These are phyloP conservation scores for Myanophis thanlyinensis DNA, from an alignment of 2,113 vertebrate genomes.

Conservation along the genomic window DNA sequence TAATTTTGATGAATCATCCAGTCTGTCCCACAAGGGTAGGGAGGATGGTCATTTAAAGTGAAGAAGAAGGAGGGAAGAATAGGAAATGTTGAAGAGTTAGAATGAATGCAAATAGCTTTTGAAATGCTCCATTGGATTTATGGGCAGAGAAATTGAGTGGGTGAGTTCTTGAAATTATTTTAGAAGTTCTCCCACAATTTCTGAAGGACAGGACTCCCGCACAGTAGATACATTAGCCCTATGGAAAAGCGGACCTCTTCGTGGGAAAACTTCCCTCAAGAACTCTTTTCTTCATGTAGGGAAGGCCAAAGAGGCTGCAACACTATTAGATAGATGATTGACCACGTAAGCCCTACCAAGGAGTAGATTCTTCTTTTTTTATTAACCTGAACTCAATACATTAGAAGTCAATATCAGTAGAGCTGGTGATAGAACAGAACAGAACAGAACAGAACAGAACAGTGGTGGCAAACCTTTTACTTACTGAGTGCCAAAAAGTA, in stretches of 20 bases:
- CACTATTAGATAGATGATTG: neutral
- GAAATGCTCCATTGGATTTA: neutral
- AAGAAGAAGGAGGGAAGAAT: neutral
- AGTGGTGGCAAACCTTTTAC: no score
- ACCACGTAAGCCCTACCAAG: neutral
- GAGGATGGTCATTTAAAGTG: neutral
- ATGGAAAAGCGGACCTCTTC: neutral
- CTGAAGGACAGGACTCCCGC: neutral
- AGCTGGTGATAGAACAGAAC: neutral
- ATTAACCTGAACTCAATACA: neutral
- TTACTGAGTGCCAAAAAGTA: no score
- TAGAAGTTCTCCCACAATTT: neutral
- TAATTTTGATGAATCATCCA: neutral
- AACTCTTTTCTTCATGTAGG: neutral
- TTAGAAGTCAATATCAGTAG: neutral
- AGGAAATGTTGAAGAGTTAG: neutral
- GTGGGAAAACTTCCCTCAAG: neutral
- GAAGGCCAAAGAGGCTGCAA: neutral
- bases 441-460: no score
- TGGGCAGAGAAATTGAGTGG: neutral
- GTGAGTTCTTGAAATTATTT: neutral
- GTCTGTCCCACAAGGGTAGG: neutral
- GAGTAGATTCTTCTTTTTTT: neutral
- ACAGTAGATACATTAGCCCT: neutral
- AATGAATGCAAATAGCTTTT: neutral